Evolutionary conservation across 1,140 invertebrate genomes (phyloP), one percentile per base, ranked within the genome.

Genomic region (Globodera rostochiensis): DNA sequence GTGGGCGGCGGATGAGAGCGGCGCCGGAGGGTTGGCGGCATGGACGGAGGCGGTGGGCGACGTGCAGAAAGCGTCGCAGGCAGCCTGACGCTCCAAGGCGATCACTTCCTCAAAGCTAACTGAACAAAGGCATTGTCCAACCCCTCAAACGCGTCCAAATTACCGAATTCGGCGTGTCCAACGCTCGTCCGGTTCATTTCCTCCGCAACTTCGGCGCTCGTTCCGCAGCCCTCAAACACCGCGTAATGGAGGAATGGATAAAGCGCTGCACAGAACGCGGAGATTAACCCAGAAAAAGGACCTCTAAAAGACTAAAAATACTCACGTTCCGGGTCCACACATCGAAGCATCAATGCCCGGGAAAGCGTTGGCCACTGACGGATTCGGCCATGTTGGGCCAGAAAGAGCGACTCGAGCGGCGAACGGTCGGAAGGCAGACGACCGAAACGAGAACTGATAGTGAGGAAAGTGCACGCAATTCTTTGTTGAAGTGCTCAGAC

Each of bases 61-160:
- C 21, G 25, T 15, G 8, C 25, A n/a, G 74, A 67, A 25, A 77
- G 8, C 15, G 57, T 77, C n/a, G 19, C n/a, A 46, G 36, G 64
- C 74, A 19, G 73, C 64, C 49, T 79, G 75, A 13, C 79, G 74
- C 46, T 84, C 70, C 75, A 89, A 86, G 25, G 82, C 82, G 71
- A 80, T 89, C 21, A 88, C 73, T 78, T 88, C 88, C 73, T 88
- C 87, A 57, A 85, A 88, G 21, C 80, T 80, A 19, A 85, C 87
- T 87, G 46, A 74, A 87, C 57, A 64, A 85, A 70, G 36, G 46
- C 82, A 69, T 36, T 46, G 19, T 15, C 47, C 53, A 45, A 46
- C 60, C 45, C 25, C 69, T 49, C 70, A 60, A 66, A 50, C n/a
- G 45, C 73, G 46, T 67, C 64, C 50, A 19, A 64, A 71, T 60